Conservation (phyloP, 2,113 vertebrate species). For the Pavo muticus region DNA sequence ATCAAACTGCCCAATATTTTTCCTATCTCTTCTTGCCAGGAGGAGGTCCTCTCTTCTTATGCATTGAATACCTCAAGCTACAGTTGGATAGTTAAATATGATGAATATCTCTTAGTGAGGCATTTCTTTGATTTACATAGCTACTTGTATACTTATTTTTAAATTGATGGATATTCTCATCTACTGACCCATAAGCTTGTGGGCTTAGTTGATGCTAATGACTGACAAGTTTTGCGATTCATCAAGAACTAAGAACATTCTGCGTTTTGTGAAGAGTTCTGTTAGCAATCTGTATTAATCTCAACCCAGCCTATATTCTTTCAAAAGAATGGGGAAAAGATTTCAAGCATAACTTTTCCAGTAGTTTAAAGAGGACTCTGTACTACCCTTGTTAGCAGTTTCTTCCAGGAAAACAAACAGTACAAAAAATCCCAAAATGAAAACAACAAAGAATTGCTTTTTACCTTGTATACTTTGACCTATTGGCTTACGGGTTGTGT, state of each 20-base stretch:
- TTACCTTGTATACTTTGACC: background rate
- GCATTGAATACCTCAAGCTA: background rate
- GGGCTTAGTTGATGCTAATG: slow-evolving; percentile 47
- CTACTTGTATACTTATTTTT: slow-evolving; percentile 35
- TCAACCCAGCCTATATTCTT: background rate
- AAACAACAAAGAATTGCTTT: background rate
- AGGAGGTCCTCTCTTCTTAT: background rate
- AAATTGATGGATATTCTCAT: slow-evolving; percentile 41
- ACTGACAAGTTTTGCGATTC: slow-evolving; percentile 49
- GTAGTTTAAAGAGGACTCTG: background rate
- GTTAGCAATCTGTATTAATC: slow-evolving; percentile 14
- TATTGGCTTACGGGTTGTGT: background rate
- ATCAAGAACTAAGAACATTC: slow-evolving; percentile 37
- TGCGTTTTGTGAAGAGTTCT: slow-evolving; percentile 40
- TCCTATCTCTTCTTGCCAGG: background rate
- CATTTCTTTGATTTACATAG: background rate
- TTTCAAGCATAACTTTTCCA: background rate
- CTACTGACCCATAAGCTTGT: slow-evolving; percentile 16
- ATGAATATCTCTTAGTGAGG: background rate
- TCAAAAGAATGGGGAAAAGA: background rate
- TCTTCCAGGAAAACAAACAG: background rate
- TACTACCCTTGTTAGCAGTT: background rate
- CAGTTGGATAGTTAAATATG: background rate
- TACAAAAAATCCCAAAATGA: background rate
- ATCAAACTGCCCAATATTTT: background rate